phyloP scores from a whole-genome alignment of 2,113 vertebrate species.

The Empidonax traillii region DNA sequence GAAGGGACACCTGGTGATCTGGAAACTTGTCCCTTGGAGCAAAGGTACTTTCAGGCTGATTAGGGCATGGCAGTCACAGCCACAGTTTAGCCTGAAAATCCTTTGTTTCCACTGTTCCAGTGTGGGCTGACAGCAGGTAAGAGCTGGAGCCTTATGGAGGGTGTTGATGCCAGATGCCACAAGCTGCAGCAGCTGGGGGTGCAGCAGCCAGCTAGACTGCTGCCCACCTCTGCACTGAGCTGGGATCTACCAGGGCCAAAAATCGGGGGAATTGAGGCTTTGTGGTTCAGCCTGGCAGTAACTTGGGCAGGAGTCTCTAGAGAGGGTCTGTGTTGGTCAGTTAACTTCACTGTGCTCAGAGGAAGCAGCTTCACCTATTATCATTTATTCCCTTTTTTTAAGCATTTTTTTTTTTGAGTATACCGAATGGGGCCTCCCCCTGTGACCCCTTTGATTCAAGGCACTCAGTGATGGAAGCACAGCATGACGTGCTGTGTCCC shows the following conservation, averaged over 20 bases:
- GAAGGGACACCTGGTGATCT: accelerated
- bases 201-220: accelerated
- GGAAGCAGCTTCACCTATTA: neutral
- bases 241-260: accelerated
- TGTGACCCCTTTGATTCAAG: accelerated
- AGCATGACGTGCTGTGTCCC: accelerated
- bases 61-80: accelerated
- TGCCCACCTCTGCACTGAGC: accelerated
- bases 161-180: accelerated
- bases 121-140: accelerated
- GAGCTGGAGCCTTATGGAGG: accelerated
- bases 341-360: neutral
- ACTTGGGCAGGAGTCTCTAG: neutral
- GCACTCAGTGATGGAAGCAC: neutral
- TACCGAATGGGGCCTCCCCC: neutral
- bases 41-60: accelerated
- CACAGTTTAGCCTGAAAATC: neutral
- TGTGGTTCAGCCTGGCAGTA: accelerated
- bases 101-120: accelerated
- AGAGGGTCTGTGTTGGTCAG: accelerated
- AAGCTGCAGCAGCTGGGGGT: neutral
- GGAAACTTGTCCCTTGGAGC: neutral
- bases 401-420: neutral
- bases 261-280: accelerated
- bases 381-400: neutral